Evolutionary conservation across 2,797 vertebrate species (phyloP).

Genomic region (Lepus oiostolus): DNA sequence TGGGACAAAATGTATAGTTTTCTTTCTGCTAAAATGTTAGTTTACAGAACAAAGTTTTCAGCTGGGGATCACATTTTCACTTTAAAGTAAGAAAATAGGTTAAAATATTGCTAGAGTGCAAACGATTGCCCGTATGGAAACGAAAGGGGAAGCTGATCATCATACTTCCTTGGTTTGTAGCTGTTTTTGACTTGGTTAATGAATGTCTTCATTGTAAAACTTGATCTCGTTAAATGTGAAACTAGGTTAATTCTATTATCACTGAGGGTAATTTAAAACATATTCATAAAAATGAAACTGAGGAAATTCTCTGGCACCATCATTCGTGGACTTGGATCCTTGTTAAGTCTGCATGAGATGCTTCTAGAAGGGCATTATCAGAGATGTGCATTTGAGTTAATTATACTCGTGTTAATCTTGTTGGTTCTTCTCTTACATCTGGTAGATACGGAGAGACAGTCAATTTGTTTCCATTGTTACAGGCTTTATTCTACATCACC

Average conservation of each 20-base stretch:
- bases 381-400: constrained; percentile 14
- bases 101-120: not conserved
- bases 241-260: constrained; percentile 13
- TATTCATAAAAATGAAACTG: constrained; percentile 41
- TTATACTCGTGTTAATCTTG: not conserved
- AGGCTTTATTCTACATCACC: constrained; percentile 13
- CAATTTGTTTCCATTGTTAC: constrained; percentile 49
- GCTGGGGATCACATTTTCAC: constrained; percentile 7
- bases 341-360: not conserved
- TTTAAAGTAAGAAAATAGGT: constrained; percentile 37
- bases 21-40: constrained; percentile 47
- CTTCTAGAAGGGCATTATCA: not conserved
- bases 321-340: not conserved
- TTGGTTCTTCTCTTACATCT: not conserved
- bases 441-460: not conserved
- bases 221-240: constrained; percentile 45
- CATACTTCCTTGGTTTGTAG: not conserved
- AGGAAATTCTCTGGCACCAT: constrained; percentile 3
- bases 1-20: constrained; percentile 49
- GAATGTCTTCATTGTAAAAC: constrained; percentile 38
- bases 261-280: constrained; percentile 41
- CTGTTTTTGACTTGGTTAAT: constrained; percentile 11
- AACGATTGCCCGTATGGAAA: not conserved
- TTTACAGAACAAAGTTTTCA: constrained; percentile 45
- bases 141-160: not conserved